Conservation (phyloP, 2,888 invertebrate species). For the Heliconius aoede region DNA sequence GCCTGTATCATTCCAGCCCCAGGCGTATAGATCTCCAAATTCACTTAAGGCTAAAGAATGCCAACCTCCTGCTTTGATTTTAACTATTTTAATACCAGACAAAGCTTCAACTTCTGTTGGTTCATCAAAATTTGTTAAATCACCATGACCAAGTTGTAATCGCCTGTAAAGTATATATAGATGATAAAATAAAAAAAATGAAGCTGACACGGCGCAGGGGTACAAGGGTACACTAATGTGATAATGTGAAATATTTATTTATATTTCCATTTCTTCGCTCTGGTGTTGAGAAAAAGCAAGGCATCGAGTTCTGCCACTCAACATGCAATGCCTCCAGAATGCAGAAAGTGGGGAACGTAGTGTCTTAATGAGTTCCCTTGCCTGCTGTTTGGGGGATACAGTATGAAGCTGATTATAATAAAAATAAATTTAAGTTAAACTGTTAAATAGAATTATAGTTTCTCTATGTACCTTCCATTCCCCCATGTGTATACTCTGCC, state of each 20-base stretch:
- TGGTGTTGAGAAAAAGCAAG: too few relatives aligned
- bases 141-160: conserved; percentile 93
- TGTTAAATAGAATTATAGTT: neutral
- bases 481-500: conserved; percentile 93
- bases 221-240: too few relatives aligned
- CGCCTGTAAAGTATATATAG: conserved; percentile 83
- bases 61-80: conserved; percentile 93
- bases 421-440: neutral
- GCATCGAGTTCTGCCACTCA: too few relatives aligned
- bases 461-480: conserved; percentile 87
- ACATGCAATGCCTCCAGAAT: too few relatives aligned
- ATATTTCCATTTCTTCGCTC: too few relatives aligned
- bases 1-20: conserved; percentile 96
- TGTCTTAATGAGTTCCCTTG: too few relatives aligned
- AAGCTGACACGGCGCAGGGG: too few relatives aligned
- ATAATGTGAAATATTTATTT: too few relatives aligned
- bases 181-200: neutral
- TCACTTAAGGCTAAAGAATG: conserved; percentile 91
- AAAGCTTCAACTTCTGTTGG: conserved; percentile 89
- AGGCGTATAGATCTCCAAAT: conserved; percentile 92
- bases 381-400: too few relatives aligned
- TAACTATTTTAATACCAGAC: conserved; percentile 88
- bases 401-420: too few relatives aligned
- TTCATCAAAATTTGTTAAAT: conserved; percentile 83
- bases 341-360: too few relatives aligned